A percentile compares a stretch with the other conserved stretches of the same genome.
These are phyloP conservation scores for Telmatochromis sp. DNA, from an alignment of 2,113 vertebrate genomes.

Conservation along the genomic window DNA sequence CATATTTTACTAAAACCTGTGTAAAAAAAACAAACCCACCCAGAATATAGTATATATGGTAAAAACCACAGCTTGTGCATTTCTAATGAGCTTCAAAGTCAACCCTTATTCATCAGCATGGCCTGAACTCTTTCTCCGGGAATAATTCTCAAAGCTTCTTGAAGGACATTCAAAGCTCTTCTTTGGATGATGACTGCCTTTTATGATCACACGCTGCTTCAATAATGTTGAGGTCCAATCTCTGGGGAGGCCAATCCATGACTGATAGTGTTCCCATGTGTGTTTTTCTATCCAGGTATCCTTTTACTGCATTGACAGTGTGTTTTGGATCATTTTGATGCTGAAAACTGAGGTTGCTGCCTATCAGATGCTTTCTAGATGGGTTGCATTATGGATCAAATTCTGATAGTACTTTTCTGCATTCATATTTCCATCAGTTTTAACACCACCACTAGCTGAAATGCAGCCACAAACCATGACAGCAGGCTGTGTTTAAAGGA, in stretches of 20 bases:
- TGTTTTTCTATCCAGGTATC: neutral
- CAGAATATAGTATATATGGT: neutral
- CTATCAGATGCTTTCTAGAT: neutral
- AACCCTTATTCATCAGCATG: neutral
- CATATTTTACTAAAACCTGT: neutral
- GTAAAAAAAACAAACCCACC: fast-evolving
- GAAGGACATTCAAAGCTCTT: neutral
- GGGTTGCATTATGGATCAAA: neutral
- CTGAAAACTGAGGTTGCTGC: neutral
- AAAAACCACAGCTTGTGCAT: neutral
- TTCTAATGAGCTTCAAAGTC: neutral
- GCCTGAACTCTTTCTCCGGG: neutral
- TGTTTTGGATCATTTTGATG: neutral
- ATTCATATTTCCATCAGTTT: neutral
- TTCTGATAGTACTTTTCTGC: neutral
- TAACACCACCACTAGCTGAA: neutral
- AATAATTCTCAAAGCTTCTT: neutral
- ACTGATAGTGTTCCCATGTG: neutral
- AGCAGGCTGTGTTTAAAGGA: neutral
- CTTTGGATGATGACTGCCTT: neutral
- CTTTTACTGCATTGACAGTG: neutral
- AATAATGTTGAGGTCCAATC: neutral
- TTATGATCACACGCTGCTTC: neutral
- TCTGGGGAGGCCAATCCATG: neutral
- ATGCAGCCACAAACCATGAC: neutral